phyloP scores from a whole-genome alignment of 2,113 vertebrate genomes.

The Hiodon tergisus region DNA sequence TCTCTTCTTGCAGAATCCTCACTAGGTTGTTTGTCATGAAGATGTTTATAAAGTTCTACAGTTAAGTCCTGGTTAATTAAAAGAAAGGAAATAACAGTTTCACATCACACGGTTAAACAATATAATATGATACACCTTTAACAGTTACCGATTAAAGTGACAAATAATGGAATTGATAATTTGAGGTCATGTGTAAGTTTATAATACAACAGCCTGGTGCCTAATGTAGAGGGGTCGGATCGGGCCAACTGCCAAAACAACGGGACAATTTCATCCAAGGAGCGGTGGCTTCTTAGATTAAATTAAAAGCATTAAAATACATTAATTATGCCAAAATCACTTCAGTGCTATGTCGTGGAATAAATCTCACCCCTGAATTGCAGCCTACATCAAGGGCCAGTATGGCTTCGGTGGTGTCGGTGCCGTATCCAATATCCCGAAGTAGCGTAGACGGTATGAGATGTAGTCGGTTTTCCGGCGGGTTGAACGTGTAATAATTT shows the following conservation, averaged over 20 bases:
- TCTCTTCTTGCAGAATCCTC: constrained; percentile 20
- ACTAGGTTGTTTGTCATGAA: constrained; percentile 45
- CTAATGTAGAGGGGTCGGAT: no score
- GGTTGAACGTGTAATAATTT: constrained; percentile 84
- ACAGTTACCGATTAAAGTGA: no score
- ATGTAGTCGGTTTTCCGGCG: constrained; percentile 73
- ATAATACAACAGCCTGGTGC: no score
- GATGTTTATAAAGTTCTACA: constrained; percentile 76
- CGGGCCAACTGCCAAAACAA: no score
- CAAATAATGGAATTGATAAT: no score
- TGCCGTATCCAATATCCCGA: constrained; percentile 44
- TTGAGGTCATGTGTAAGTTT: no score
- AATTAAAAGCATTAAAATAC: no score
- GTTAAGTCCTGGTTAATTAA: constrained; percentile 74
- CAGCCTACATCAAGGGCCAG: constrained; percentile 86
- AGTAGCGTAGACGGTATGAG: constrained; percentile 73
- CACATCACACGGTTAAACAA: background rate
- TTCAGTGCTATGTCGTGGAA: no score
- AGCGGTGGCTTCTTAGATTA: no score
- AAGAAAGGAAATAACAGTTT: background rate
- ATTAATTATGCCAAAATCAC: no score
- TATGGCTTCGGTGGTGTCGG: constrained; percentile 37
- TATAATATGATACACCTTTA: background rate
- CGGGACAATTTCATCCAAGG: no score
- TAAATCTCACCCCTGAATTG: constrained; percentile 79